phyloP scores from a whole-genome alignment of 2,797 vertebrate species.

The Enteromius fasciolatus region DNA sequence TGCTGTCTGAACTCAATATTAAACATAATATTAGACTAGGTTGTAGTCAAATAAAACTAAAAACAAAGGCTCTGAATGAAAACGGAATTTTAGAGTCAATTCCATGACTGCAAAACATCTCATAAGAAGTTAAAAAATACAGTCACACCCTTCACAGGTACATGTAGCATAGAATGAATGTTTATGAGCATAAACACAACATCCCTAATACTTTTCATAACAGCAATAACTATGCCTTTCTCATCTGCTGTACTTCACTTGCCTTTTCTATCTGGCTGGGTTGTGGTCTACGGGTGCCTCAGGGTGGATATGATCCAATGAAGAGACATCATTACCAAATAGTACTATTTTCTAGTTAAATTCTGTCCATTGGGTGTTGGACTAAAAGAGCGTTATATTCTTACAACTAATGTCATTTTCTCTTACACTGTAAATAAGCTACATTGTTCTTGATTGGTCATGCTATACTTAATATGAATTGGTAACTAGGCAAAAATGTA shows the following conservation, averaged over 20 bases:
- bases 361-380: slow-evolving; percentile 21
- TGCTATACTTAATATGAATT: not conserved
- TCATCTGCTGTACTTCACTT: slow-evolving; percentile 20
- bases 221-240: slow-evolving; percentile 16
- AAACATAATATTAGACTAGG: not conserved
- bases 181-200: slow-evolving; percentile 26
- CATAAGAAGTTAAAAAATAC: slow-evolving; percentile 48
- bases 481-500: not conserved
- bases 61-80: slow-evolving; percentile 11
- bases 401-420: not conserved
- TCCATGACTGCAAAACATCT: slow-evolving; percentile 34
- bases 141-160: slow-evolving; percentile 56
- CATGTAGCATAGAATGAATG: slow-evolving; percentile 33
- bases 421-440: not conserved
- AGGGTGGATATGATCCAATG: slow-evolving; percentile 44
- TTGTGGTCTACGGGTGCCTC: slow-evolving; percentile 39
- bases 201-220: slow-evolving; percentile 28
- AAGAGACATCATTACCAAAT: slow-evolving; percentile 36
- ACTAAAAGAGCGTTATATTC: slow-evolving; percentile 1
- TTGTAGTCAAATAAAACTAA: not conserved
- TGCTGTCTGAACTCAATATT: slow-evolving; percentile 2
- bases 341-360: slow-evolving; percentile 23
- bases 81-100: slow-evolving; percentile 1
- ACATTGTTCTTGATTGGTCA: not conserved
- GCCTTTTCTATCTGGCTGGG: slow-evolving; percentile 21